A percentile compares a stretch with the other conserved stretches of the same genome.
Evolutionary conservation across 1,140 invertebrate genomes (phyloP).

Genomic region (Drosophila fuyamai): DNA sequence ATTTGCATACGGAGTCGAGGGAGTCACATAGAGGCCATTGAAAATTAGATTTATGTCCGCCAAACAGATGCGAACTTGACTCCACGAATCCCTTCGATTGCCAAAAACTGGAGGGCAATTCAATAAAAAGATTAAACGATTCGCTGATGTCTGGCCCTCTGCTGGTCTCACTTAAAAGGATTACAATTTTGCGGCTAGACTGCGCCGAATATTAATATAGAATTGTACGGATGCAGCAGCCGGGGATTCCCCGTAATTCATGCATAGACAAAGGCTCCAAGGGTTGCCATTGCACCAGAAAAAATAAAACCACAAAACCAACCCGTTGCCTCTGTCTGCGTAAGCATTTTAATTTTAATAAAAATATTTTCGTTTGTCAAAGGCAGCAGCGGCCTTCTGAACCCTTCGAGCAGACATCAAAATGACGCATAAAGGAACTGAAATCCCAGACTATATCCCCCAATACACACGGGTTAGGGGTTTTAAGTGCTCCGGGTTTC

Average conservation of each 20-base stretch:
- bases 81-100: conserved; percentile 42
- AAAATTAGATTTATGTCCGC: conserved; percentile 67
- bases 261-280: conserved; percentile 50
- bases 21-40: conserved; percentile 45
- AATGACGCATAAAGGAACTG: conserved; percentile 24
- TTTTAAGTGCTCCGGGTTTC: conserved; percentile 42
- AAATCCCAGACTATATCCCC: conserved; percentile 2
- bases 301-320: conserved; percentile 27
- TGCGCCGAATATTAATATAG: conserved; percentile 60
- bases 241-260: conserved; percentile 40
- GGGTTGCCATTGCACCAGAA: conserved; percentile 29
- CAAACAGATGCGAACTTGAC: conserved; percentile 60
- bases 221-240: conserved; percentile 2
- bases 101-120: conserved; percentile 53
- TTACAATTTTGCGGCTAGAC: conserved; percentile 72
- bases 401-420: conserved; percentile 56
- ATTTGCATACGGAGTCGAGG: conserved; percentile 41
- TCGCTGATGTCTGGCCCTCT: conserved; percentile 23
- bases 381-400: conserved; percentile 45
- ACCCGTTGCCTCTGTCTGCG: conserved; percentile 24
- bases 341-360: conserved; percentile 77
- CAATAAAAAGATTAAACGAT: conserved; percentile 75
- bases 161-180: conserved; percentile 74
- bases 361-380: conserved; percentile 62
- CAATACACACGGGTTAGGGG: conserved; percentile 1